A percentile compares a stretch with the other conserved stretches of the same genome.
Conservation (phyloP, 2,888 invertebrate species). For the Cheilosia grossa region DNA sequence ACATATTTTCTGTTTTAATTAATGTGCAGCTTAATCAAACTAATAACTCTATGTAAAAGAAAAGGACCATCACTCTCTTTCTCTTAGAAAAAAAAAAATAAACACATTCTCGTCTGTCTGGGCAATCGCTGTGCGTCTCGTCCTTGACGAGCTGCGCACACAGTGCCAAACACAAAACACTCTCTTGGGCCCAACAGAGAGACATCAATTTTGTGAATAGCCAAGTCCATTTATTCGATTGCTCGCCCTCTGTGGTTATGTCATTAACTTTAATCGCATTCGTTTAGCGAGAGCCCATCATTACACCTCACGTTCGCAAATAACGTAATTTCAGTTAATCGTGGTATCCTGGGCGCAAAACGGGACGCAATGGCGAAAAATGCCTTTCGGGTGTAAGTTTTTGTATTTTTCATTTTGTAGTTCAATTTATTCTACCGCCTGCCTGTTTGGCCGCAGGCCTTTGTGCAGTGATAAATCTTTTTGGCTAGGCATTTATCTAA, state of each 20-base stretch:
- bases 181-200: conserved; percentile 54
- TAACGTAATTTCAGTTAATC: conserved; percentile 75
- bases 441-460: conserved; percentile 69
- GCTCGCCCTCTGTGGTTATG: conserved; percentile 75
- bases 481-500: conserved; percentile 80
- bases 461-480: conserved; percentile 74
- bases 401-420: conserved; percentile 66
- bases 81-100: neutral
- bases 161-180: conserved; percentile 35
- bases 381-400: conserved; percentile 66
- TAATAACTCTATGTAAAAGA: conserved; percentile 48
- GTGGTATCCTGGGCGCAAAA: conserved; percentile 67
- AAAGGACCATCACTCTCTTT: conserved; percentile 47
- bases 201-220: conserved; percentile 73
- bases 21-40: conserved; percentile 68
- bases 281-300: conserved; percentile 75
- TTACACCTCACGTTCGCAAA: conserved; percentile 74
- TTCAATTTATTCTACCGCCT: conserved; percentile 75
- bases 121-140: conserved; percentile 9
- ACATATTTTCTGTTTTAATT: conserved; percentile 61
- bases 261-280: conserved; percentile 75
- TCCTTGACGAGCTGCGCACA: conserved; percentile 63
- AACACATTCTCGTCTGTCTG: conserved; percentile 7
- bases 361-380: conserved; percentile 56
- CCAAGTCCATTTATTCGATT: conserved; percentile 75